phyloP scores from a whole-genome alignment of 2,113 vertebrate species.

The Heterochromis multidens region DNA sequence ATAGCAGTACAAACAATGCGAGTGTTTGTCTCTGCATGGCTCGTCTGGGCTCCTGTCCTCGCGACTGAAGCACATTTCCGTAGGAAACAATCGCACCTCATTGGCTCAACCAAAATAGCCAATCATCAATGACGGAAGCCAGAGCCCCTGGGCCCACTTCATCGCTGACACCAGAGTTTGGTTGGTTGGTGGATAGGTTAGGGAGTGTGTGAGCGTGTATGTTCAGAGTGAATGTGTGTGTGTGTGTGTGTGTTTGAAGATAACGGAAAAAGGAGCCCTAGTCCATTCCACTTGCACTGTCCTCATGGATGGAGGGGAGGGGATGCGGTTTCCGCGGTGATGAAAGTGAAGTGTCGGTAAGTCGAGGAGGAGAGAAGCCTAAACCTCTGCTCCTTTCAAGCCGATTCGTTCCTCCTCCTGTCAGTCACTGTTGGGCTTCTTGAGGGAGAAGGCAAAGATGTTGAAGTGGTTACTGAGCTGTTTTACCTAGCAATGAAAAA shows the following conservation, averaged over 20 bases:
- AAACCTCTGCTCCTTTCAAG: constrained; percentile 84
- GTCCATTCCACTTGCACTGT: constrained; percentile 55
- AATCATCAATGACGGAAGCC: constrained; percentile 66
- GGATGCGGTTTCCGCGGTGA: constrained; percentile 75
- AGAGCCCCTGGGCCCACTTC: constrained; percentile 49
- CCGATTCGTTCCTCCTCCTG: constrained; percentile 87
- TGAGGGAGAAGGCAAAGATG: constrained; percentile 90
- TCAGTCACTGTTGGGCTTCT: constrained; percentile 90
- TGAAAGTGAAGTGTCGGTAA: constrained; percentile 82
- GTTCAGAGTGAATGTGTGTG: not conserved
- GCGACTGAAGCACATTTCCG: constrained; percentile 77
- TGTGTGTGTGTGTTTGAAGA: constrained; percentile 16
- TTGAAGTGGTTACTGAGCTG: constrained; percentile 93
- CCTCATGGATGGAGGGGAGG: constrained; percentile 49
- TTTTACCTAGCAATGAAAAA: constrained; percentile 77
- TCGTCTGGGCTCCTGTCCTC: constrained; percentile 53
- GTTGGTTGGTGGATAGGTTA: constrained; percentile 12
- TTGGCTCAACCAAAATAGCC: constrained; percentile 64
- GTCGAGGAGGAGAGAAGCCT: constrained; percentile 69
- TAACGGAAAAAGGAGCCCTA: not conserved
- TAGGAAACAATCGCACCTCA: constrained; percentile 82
- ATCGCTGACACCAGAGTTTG: constrained; percentile 18
- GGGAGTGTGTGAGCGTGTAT: constrained; percentile 4
- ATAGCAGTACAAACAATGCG: not conserved
- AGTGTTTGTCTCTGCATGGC: constrained; percentile 18